A percentile compares a stretch with the other conserved stretches of the same genome.
These are phyloP conservation scores for Callopanchax toddi DNA, from an alignment of 2,113 vertebrate genomes.

Conservation along the genomic window DNA sequence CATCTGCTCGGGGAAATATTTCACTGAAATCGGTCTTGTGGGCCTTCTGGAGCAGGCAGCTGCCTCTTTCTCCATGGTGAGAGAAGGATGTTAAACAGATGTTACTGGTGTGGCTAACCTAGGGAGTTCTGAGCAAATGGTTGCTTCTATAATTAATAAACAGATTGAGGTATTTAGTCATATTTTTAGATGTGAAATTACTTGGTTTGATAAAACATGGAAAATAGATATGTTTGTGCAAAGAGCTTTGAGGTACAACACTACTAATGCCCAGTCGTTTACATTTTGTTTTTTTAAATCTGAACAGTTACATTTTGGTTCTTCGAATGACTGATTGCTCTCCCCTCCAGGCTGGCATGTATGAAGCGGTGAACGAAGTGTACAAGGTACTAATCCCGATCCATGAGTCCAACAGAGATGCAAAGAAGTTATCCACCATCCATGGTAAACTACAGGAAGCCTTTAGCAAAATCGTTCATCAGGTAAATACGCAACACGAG, in stretches of 20 bases:
- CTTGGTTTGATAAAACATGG: too few species aligned
- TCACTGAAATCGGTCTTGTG: slow-evolving; percentile 96
- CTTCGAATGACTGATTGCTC: not conserved
- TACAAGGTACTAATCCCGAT: slow-evolving; percentile 99
- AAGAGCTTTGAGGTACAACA: too few species aligned
- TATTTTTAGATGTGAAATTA: too few species aligned
- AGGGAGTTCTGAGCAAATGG: too few species aligned
- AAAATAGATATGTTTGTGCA: too few species aligned
- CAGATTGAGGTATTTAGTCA: too few species aligned
- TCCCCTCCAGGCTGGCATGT: slow-evolving; percentile 92
- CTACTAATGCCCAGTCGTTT: too few species aligned
- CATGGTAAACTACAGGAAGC: slow-evolving; percentile 99
- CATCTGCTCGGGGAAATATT: slow-evolving; percentile 98
- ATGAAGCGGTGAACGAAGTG: slow-evolving; percentile 97
- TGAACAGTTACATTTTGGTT: too few species aligned
- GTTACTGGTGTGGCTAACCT: too few species aligned
- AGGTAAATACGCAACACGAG: slow-evolving; percentile 85
- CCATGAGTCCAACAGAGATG: slow-evolving; percentile 97
- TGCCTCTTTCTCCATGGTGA: slow-evolving; percentile 96
- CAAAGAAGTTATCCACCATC: slow-evolving; percentile 96
- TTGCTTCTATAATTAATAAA: too few species aligned
- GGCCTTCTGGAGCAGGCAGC: slow-evolving; percentile 97
- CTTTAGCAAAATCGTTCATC: slow-evolving; percentile 98
- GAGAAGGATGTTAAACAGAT: slow-evolving; percentile 5
- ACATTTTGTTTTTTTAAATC: not conserved